phyloP scores from a whole-genome alignment of 2,888 invertebrate species.

The Lithophane ornitopus region DNA sequence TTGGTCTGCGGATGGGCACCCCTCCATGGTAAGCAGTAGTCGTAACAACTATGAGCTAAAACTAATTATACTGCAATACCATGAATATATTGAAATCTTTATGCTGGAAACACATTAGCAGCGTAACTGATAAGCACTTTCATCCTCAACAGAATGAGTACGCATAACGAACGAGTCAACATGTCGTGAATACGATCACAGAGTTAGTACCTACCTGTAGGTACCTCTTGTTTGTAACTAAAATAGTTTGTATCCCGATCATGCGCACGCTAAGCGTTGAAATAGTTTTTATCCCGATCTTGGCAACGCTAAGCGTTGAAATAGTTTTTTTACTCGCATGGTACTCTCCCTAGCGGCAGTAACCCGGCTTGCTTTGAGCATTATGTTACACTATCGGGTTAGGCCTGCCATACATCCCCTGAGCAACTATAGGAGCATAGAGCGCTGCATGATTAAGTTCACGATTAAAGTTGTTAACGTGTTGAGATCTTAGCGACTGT shows the following conservation, averaged over 20 bases:
- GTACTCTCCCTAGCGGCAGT: conserved; percentile 3
- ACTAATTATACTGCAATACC: neutral
- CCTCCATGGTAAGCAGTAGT: neutral
- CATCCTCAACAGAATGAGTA: neutral
- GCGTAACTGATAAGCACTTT: neutral
- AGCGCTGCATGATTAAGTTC: neutral
- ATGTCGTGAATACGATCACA: neutral
- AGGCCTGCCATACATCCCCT: neutral
- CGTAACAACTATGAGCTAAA: neutral
- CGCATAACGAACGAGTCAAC: neutral
- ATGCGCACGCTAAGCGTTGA: too few relatives aligned
- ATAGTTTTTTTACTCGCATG: conserved; percentile 18
- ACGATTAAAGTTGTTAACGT: neutral
- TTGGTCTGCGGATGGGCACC: neutral
- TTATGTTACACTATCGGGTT: neutral
- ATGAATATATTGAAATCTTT: neutral
- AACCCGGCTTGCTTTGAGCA: conserved; percentile 18
- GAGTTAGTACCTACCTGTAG: neutral
- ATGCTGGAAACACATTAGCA: neutral
- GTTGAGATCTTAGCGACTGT: neutral
- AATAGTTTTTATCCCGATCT: too few relatives aligned
- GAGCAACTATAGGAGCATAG: neutral
- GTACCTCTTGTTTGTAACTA: neutral
- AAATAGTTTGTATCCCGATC: neutral
- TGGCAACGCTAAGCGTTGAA: too few relatives aligned